Evolutionary conservation across 1,140 invertebrate genomes (phyloP), one percentile per base, ranked within the genome.

Genomic region (Anthonomus grandis): DNA sequence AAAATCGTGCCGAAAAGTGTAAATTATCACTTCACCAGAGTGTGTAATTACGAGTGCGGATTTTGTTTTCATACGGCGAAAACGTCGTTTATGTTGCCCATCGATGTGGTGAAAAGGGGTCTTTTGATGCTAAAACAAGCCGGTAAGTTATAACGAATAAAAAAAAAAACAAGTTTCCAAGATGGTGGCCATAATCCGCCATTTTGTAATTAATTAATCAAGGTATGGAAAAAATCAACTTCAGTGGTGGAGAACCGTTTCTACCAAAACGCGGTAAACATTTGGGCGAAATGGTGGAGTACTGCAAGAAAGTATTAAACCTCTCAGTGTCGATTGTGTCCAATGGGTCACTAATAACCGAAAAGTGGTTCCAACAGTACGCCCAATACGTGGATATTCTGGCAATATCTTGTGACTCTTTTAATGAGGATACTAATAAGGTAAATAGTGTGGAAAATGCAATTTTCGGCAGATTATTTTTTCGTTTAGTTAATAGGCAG

Each of bases 161-260:
- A 15, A 2, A 18, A 22, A 25, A 31, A 27, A 27, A 9, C 24
- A 17, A 5, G n/a, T 25, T 24, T n/a, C 19, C 13, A 47, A 47
- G 10, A 27, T n/a, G n/a, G n/a, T n/a, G n/a, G n/a, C n/a, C n/a
- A n/a, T n/a, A 27, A n/a, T 25, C 42, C 23, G 21, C 4, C 18
- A 45, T 17, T 18, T 45, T 45, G 6, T 21, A 21, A 18, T 49
- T 24, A 45, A 46, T 54, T 62, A 34, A 15, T 59, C 4, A 19
- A 74, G 75, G 75, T 5, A 76, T 77, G 76, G 68, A 76, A 59
- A 77, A 77, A 53, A 62, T 77, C 3, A 77, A 76, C 60, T 75
- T 77, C 34, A 76, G 73, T 34, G 74, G 74, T 12, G 74, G 75
- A 9, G 75, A 77, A 60, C 75, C 75, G 6, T 77, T 77, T 60